phyloP scores from a whole-genome alignment of 2,888 invertebrate species.

The Prionchulus punctatus region DNA sequence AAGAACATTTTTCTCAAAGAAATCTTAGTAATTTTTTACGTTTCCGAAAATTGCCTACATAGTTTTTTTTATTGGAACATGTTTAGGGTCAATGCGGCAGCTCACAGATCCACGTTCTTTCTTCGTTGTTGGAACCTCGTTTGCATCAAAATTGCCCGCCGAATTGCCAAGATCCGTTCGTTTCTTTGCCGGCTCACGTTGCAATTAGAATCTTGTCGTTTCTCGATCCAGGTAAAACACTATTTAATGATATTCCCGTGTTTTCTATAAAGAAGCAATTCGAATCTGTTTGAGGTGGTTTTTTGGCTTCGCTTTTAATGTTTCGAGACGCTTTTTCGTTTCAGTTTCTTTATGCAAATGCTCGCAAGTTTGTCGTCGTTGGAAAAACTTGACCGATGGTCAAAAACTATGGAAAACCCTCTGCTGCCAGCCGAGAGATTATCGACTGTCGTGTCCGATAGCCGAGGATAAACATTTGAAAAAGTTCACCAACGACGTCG shows the following conservation, averaged over 20 bases:
- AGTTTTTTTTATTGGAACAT: slow-evolving; percentile 2
- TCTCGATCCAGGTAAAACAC: slow-evolving; percentile 35
- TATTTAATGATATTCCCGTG: slow-evolving; percentile 7
- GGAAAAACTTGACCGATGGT: slow-evolving; percentile 33
- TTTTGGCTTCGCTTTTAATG: neutral
- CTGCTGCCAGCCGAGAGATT: slow-evolving; percentile 26
- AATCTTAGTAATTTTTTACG: neutral
- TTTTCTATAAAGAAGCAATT: too few species aligned
- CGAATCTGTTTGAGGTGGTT: too few species aligned
- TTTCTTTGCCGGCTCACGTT: slow-evolving; percentile 34
- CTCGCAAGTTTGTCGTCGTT: slow-evolving; percentile 31
- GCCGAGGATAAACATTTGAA: slow-evolving; percentile 26
- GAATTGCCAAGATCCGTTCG: slow-evolving; percentile 38
- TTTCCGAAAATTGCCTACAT: neutral
- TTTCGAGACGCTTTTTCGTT: slow-evolving; percentile 11
- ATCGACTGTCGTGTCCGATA: slow-evolving; percentile 35
- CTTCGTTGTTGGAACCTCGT: slow-evolving; percentile 32
- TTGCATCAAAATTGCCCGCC: slow-evolving; percentile 36
- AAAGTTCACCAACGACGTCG: neutral
- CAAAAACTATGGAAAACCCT: slow-evolving; percentile 36
- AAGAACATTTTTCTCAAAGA: neutral
- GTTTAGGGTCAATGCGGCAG: slow-evolving; percentile 33
- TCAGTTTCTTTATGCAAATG: slow-evolving; percentile 34
- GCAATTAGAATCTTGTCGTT: slow-evolving; percentile 35
- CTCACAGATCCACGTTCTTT: slow-evolving; percentile 37